Evolutionary conservation across 2,797 vertebrate genomes (phyloP), one percentile per base, ranked within the genome.

Genomic region (Cryptoblepharus egeriae): DNA sequence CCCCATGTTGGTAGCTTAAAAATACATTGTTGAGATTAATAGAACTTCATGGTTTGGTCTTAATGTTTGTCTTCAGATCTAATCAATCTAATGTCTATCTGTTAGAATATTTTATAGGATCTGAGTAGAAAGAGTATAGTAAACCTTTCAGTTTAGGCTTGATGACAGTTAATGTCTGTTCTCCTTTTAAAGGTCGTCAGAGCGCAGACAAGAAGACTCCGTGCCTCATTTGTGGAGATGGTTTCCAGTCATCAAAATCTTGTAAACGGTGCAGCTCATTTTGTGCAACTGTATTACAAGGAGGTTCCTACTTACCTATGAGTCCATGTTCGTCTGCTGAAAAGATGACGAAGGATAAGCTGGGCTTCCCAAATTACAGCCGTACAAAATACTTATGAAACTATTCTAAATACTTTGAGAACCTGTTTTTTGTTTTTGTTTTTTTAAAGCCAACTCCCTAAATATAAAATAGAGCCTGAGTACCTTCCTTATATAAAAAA

Each of bases 251-350:
- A 10, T 8, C 82, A 26, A 57, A 75, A 85, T 81, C 80, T 32
- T 88, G 92, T 87, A 92, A 92, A 75, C 69, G 30, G 57, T 89
- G 88, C 82, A 28, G 57, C 67, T 93, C 55, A 11, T 88, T 86
- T 84, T 64, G 84, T 32, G 83, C 84, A 68, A 52, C 84, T 2
- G 18, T 92, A 79, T 82, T 89, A 75, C 87, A 90, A 39, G 91
- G 87, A 28, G 4, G 78, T 65, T 68, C 63, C 67, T 89, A 90
- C 2, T 72, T 85, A 79, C 80, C 52, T 10, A 71, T 88, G 3
- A 73, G 80, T 58, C 32, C 52, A 1, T 67, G 58, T 69, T 71
- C 11, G 16, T 52, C 71, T 37, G 5, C 64, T 71, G 84, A 83
- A 67, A 83, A 42, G 58, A 80, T 78, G 73, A n/a, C 49, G 9